A percentile compares a stretch with the other conserved stretches of the same genome.
Conservation (phyloP, 2,113 vertebrate genomes). For the Pomatostomus ruficeps region DNA sequence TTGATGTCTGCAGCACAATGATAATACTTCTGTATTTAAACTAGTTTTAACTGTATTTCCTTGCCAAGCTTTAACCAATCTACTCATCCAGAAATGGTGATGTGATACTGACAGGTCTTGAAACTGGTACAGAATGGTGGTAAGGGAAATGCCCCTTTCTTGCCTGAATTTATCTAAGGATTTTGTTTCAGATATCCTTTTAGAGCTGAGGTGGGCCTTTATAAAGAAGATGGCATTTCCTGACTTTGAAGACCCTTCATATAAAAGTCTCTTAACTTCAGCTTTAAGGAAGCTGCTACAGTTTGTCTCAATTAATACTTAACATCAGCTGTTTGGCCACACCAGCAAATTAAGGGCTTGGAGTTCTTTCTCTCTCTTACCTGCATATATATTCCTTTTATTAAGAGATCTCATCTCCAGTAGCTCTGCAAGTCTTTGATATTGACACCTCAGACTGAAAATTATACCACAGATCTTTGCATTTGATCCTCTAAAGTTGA, state of each 20-base stretch:
- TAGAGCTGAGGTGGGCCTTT: not conserved
- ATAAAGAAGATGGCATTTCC: not conserved
- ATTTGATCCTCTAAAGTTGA: constrained; percentile 22
- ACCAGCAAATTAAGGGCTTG: not conserved
- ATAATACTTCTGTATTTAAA: not conserved
- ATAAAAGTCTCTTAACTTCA: not conserved
- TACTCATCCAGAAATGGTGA: not conserved
- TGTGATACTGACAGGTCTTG: not conserved
- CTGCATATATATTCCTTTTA: not conserved
- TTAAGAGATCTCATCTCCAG: not conserved
- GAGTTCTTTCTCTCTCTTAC: not conserved
- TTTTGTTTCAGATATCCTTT: not conserved
- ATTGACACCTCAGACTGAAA: not conserved
- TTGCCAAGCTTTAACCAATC: not conserved
- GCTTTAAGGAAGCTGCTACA: not conserved
- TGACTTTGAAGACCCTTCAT: not conserved
- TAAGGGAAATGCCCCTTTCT: not conserved
- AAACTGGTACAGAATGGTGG: not conserved
- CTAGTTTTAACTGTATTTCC: not conserved
- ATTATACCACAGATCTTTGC: not conserved
- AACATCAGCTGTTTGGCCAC: not conserved
- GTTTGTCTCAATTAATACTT: not conserved
- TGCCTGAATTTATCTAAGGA: not conserved
- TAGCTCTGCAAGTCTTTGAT: not conserved
- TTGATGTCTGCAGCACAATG: not conserved